These are phyloP conservation scores for Macrophya alboannulata DNA, from an alignment of 2,888 invertebrate species.

Conservation along the genomic window DNA sequence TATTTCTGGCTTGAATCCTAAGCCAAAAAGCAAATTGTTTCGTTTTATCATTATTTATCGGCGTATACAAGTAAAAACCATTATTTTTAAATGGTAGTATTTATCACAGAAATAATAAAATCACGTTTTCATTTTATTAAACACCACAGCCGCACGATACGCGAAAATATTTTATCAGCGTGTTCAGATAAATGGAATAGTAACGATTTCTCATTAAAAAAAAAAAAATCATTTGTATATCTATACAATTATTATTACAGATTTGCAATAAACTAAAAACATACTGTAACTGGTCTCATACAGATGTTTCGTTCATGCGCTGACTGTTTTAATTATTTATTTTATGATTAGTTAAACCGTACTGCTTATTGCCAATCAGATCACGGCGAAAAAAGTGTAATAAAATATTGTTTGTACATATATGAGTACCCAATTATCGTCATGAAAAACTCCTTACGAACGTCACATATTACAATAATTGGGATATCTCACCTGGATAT, in stretches of 20 bases:
- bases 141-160: constrained; percentile 43
- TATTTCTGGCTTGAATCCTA: constrained; percentile 78
- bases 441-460: background rate
- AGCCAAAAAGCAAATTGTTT: constrained; percentile 59
- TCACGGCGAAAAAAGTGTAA: background rate
- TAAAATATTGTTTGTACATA: background rate
- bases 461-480: constrained; percentile 31
- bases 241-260: constrained; percentile 28
- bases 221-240: constrained; percentile 10
- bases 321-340: background rate
- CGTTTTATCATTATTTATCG: constrained; percentile 33
- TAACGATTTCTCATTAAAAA: constrained; percentile 3
- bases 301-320: constrained; percentile 16
- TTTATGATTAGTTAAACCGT: background rate
- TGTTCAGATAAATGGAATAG: constrained; percentile 30
- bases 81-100: constrained; percentile 14
- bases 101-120: constrained; percentile 26
- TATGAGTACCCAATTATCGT: constrained; percentile 14
- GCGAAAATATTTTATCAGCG: constrained; percentile 14
- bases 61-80: background rate
- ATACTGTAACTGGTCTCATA: constrained; percentile 9
- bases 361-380: background rate
- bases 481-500: constrained; percentile 76
- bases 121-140: constrained; percentile 38
- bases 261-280: constrained; percentile 22